Evolutionary conservation across 2,888 invertebrate genomes (phyloP).

Genomic region (Eupithecia subumbrata): DNA sequence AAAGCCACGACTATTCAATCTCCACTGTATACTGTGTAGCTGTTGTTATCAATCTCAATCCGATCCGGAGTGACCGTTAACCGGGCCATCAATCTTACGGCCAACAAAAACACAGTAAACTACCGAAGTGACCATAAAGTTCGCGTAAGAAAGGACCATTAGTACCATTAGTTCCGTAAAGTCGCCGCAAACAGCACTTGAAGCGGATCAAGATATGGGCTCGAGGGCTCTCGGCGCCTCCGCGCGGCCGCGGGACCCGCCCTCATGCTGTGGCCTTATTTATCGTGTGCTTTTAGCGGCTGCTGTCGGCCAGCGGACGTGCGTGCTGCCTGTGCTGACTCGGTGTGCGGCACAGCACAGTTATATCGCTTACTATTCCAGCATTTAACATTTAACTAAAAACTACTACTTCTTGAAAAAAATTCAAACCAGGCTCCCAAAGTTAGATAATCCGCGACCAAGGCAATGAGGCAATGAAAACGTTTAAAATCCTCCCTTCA

Average conservation of each 20-base stretch:
- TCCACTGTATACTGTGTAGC: not conserved
- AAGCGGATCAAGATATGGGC: not conserved
- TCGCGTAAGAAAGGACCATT: slow-evolving; percentile 1
- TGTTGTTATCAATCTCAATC: slow-evolving; percentile 1
- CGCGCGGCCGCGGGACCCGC: not conserved
- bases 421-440: not conserved
- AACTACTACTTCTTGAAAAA: not conserved
- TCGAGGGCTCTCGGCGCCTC: not conserved
- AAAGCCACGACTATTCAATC: not conserved
- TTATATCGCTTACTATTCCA: not conserved
- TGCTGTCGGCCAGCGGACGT: not conserved
- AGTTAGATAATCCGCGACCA: not conserved
- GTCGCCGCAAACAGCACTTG: slow-evolving; percentile 15
- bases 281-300: not conserved
- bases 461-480: not conserved
- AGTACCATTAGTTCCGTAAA: slow-evolving; percentile 10
- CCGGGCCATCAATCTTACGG: slow-evolving; percentile 1
- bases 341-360: not conserved
- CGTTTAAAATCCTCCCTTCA: not conserved
- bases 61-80: not conserved
- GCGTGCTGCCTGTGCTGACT: not conserved
- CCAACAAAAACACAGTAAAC: slow-evolving; percentile 6
- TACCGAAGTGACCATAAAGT: slow-evolving; percentile 20
- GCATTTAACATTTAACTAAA: not conserved
- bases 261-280: not conserved